Evolutionary conservation across 2,113 vertebrate genomes (phyloP).

Genomic region (Cebus imitator): DNA sequence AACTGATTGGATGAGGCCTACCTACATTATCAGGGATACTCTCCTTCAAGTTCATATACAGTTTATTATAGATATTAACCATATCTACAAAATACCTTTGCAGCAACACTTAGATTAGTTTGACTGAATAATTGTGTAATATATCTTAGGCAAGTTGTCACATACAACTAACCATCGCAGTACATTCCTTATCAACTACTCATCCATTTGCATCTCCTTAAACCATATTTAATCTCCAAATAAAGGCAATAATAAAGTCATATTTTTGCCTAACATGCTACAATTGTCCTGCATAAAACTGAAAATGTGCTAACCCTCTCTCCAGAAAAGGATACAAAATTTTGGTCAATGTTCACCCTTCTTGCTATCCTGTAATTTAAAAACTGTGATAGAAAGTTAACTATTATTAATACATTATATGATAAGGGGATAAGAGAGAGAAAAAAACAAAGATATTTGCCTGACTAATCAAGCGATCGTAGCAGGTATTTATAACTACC

Average conservation of each 20-base stretch:
- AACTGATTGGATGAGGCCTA: not conserved
- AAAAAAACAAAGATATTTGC: constrained; percentile 19
- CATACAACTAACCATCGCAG: not conserved
- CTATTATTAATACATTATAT: not conserved
- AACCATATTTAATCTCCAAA: not conserved
- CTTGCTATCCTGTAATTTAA: not conserved
- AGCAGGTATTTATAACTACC: not conserved
- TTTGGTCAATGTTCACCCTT: not conserved
- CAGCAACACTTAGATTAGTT: not conserved
- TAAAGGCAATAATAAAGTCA: constrained; percentile 9
- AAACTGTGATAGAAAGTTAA: not conserved
- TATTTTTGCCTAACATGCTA: not conserved
- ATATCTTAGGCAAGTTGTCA: not conserved
- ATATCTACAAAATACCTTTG: not conserved
- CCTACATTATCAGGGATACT: not conserved
- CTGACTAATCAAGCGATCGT: not conserved
- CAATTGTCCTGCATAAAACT: not conserved
- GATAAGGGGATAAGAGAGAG: not conserved
- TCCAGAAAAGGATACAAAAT: constrained; percentile 15
- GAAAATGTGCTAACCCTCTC: not conserved
- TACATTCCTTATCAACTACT: not conserved
- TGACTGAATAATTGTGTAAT: not conserved
- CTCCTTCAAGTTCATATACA: not conserved
- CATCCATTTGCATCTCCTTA: not conserved
- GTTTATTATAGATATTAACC: not conserved